Evolutionary conservation across 2,113 vertebrate species (phyloP).

Genomic region (Myotis brandtii): DNA sequence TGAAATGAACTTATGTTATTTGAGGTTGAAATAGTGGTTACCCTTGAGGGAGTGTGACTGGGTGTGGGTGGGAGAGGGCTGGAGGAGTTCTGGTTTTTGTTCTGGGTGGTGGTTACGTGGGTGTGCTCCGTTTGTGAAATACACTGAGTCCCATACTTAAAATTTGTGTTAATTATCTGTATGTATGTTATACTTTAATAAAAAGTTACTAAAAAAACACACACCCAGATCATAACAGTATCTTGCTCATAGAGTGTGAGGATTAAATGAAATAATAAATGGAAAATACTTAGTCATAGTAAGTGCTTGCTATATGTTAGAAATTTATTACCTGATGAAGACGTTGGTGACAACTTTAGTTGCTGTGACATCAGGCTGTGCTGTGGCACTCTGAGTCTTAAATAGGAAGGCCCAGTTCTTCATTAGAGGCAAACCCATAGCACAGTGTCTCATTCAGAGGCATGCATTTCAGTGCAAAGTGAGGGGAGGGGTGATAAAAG

Average conservation of each 20-base stretch:
- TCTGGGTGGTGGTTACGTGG: neutral
- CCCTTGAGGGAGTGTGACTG: rapidly evolving
- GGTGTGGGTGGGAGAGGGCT: rapidly evolving
- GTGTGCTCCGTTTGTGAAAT: neutral
- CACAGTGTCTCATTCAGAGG: neutral
- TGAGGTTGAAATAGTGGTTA: neutral
- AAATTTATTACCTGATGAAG: neutral
- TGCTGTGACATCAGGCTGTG: neutral
- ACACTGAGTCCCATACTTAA: neutral
- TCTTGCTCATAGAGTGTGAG: neutral
- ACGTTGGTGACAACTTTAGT: neutral
- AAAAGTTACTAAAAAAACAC: neutral
- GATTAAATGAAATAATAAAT: neutral
- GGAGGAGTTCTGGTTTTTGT: neutral
- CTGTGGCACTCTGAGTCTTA: neutral
- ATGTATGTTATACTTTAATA: neutral
- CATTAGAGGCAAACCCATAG: neutral
- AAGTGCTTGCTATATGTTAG: neutral
- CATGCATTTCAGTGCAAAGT: neutral
- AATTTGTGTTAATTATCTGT: neutral
- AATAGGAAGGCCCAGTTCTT: neutral
- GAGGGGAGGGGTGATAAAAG: too few relatives aligned
- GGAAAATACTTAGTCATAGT: neutral
- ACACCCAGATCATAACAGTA: neutral
- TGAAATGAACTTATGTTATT: neutral